Evolutionary conservation across 2,888 invertebrate genomes (phyloP).

Genomic region (Apamea crenata): DNA sequence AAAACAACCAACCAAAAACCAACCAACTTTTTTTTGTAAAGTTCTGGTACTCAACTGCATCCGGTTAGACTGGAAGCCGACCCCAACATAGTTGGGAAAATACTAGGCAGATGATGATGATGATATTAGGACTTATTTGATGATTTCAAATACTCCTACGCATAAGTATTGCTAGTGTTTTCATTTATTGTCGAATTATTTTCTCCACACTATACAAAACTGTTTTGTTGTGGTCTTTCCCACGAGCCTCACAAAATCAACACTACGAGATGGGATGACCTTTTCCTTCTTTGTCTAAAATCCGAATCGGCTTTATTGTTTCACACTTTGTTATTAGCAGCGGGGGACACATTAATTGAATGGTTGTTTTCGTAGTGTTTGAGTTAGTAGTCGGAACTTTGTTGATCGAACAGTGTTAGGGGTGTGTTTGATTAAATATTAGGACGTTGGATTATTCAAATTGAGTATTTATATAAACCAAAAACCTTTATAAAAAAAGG

Average conservation of each 20-base stretch:
- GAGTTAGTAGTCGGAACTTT: constrained; percentile 12
- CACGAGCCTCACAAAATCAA: constrained; percentile 15
- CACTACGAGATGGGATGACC: not conserved
- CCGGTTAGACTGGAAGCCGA: too few relatives aligned
- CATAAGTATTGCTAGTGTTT: not conserved
- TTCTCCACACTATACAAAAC: not conserved
- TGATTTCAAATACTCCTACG: not conserved
- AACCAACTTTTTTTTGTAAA: too few relatives aligned
- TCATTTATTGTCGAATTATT: not conserved
- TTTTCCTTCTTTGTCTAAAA: constrained; percentile 28
- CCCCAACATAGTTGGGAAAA: too few relatives aligned
- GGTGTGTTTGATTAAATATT: not conserved
- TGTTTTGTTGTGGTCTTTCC: not conserved
- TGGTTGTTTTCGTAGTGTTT: constrained; percentile 38
- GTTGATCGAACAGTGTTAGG: not conserved
- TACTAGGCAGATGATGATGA: too few relatives aligned
- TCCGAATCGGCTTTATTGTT: constrained; percentile 29
- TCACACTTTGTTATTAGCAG: constrained; percentile 32
- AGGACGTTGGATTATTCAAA: not conserved
- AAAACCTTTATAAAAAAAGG: not conserved
- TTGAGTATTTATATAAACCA: too few relatives aligned
- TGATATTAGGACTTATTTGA: not conserved
- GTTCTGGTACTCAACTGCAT: too few relatives aligned
- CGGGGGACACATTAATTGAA: constrained; percentile 35
- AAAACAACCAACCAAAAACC: too few relatives aligned